These are phyloP conservation scores for Tapirus indicus DNA, from an alignment of 2,797 vertebrate species.

Conservation along the genomic window DNA sequence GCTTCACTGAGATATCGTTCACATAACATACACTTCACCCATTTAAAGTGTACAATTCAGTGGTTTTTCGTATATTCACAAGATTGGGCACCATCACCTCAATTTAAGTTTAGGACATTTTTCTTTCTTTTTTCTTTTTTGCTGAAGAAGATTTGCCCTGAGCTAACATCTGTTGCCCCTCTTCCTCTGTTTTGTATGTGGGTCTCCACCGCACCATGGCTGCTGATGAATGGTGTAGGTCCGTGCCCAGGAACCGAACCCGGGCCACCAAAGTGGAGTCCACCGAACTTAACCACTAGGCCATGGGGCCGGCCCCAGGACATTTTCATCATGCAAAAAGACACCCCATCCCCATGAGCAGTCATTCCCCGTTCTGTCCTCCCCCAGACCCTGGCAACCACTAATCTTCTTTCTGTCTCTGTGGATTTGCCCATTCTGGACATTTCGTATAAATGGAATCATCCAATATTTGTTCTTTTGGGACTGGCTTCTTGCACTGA, in stretches of 20 bases:
- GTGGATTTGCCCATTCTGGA: neutral
- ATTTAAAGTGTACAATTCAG: neutral
- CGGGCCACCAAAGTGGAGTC: no score
- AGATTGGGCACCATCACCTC: neutral
- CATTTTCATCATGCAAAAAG: neutral
- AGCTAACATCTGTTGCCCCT: no score
- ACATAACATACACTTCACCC: neutral
- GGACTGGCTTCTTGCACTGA: neutral
- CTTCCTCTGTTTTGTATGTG: no score
- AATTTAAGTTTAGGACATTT: neutral
- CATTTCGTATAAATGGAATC: neutral
- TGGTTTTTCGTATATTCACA: neutral
- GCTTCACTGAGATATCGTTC: neutral
- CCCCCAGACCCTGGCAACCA: neutral
- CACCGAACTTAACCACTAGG: no score
- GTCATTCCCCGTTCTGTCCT: no score
- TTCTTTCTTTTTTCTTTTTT: no score
- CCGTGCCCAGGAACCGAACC: no score
- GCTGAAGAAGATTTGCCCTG: no score
- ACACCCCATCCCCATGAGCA: fast-evolving
- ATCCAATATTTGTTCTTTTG: neutral
- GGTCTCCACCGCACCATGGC: no score
- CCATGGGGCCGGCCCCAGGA: neutral
- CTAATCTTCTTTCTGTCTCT: neutral
- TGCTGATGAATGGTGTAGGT: no score